phyloP scores from a whole-genome alignment of 2,797 vertebrate genomes.

The Artibeus jamaicensis region DNA sequence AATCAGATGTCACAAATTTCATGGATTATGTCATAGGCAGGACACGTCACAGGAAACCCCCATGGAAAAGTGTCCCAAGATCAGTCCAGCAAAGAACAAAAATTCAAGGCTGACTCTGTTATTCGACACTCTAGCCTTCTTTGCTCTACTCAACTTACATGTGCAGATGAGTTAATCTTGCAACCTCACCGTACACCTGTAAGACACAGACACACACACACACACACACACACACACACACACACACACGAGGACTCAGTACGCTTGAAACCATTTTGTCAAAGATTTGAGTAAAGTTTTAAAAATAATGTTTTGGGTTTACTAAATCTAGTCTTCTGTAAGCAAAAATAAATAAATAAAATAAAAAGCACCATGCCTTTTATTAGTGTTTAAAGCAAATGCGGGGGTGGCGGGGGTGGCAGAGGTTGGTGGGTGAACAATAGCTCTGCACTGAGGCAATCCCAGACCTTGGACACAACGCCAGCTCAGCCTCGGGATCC shows the following conservation, averaged over 20 bases:
- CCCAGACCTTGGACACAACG: background rate
- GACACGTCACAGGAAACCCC: slow-evolving; percentile 56
- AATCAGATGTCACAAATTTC: slow-evolving; percentile 55
- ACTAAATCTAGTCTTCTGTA: background rate
- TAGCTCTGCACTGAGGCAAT: background rate
- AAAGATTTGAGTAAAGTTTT: slow-evolving; percentile 19
- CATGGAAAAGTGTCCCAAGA: background rate
- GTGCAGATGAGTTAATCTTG: too few species aligned
- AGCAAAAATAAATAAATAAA: background rate
- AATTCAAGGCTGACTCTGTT: background rate
- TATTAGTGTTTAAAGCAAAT: background rate
- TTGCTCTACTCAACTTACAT: background rate
- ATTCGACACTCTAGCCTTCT: background rate
- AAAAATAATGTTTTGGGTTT: slow-evolving; percentile 1
- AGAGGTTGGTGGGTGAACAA: background rate
- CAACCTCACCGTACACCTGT: background rate
- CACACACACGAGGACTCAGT: background rate
- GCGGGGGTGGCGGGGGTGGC: too few species aligned
- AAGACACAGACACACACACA: background rate
- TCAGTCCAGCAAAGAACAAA: background rate
- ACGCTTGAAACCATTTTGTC: background rate
- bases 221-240: background rate
- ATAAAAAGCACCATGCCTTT: background rate
- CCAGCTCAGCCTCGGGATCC: background rate
- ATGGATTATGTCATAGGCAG: slow-evolving; percentile 15